Conservation (phyloP, 1,140 invertebrate genomes). For the Zaprionus tsacasi region DNA sequence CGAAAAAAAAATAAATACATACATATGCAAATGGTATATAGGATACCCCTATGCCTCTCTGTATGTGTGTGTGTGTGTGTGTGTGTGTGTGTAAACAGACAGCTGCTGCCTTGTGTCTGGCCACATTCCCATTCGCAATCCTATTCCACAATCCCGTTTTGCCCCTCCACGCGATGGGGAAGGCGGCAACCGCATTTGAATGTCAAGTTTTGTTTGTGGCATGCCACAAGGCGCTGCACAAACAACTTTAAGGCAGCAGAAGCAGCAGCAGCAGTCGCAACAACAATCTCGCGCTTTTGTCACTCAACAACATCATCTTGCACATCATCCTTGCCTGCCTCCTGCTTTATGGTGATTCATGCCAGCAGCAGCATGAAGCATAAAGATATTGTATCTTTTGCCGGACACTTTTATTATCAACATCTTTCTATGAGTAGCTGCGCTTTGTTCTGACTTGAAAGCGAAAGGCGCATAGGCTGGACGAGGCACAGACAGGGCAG, state of each 20-base stretch:
- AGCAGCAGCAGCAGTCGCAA: background rate
- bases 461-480: constrained; percentile 60
- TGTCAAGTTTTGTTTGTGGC: constrained; percentile 66
- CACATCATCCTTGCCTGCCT: constrained; percentile 18
- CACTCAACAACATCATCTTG: constrained; percentile 9
- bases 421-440: constrained; percentile 37
- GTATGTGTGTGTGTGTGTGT: background rate
- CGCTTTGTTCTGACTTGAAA: constrained; percentile 51
- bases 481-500: background rate
- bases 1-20: constrained; percentile 1
- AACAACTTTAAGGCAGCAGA: constrained; percentile 27
- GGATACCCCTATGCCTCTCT: constrained; percentile 22
- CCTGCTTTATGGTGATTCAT: constrained; percentile 35
- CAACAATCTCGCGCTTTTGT: constrained; percentile 5
- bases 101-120: constrained; percentile 35
- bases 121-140: constrained; percentile 21
- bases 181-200: constrained; percentile 57
- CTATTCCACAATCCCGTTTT: constrained; percentile 4
- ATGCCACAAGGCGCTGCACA: constrained; percentile 21
- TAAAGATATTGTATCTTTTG: constrained; percentile 49
- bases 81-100: constrained; percentile 21
- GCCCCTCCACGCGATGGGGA: background rate
- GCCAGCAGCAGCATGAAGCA: constrained; percentile 18
- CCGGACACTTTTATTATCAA: constrained; percentile 51
- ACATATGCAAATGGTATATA: constrained; percentile 30